Base-by-base conservation (phyloP, 2,888 invertebrate genomes). In the Epistrophe grossulariae region DNA sequence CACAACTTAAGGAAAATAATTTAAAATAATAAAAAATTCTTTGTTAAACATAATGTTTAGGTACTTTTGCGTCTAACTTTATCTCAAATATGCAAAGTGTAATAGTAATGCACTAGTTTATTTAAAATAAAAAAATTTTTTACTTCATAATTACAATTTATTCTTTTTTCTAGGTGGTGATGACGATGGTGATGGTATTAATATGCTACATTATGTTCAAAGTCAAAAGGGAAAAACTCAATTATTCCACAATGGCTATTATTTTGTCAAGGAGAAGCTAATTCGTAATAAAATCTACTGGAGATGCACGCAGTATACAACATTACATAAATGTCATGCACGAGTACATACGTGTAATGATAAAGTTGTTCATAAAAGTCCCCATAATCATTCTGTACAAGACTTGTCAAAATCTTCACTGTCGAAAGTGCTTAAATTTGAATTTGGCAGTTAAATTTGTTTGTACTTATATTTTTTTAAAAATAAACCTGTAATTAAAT, bases 241-340 rank as follows among this genome's bases (percentile, higher is more conserved):
- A 84, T 83, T 93, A 19, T 84, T 89, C 10, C 88, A 90, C 59
- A 90, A 91, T 2, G 92, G 91, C 28, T 92, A 88, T 88, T 91
- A 90, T 80, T 93, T 92, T 79, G 91, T 93, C 1, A 90, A 90
- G 13, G 93, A 93, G 73, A 93, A 93, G 88, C 88, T 88, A 19
- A 90, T 92, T 17, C 90, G 91, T 0, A 88, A 89, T 31, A 93
- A 93, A 88, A 90, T 91, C 10, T 93, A 93, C 87, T 93, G 93
- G 93, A 91, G 93, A 40, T 93, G 93, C 87, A 92, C 91, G 1
- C 91, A 92, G 77, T 93, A 93, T 68, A 93, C 93, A 9, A 93
- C 93, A 5, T 77, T 88, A 0, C 71, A 89, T 11, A 91, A 90
- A 73, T 93, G 93, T 73, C 92, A 91, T 55, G 93, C 91, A 6